Base-by-base conservation (phyloP, 2,797 vertebrate genomes). In the Peromyscus aztecus region DNA sequence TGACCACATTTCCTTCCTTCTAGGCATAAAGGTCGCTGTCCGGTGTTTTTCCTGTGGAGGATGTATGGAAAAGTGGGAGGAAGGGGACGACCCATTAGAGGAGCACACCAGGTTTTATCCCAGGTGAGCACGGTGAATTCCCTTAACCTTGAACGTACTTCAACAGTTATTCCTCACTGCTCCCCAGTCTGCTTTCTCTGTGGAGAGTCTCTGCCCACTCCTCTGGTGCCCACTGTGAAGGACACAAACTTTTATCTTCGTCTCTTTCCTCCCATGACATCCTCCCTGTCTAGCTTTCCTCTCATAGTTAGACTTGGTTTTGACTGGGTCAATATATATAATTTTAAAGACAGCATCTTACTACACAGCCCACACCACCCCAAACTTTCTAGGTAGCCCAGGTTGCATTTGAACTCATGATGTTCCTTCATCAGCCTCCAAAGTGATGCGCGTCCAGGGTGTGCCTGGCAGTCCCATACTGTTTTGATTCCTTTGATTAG, bases 51-150 rank as follows among this genome's bases (percentile, higher is more conserved):
- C 98, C 98, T 99, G 99, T 96, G 99, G 99, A 94, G 99, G 99
- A 27, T 99, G 98, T 0, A 97, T 99, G 97, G 98, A 99, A 90
- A 99, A 99, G 97, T 99, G 99, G 99, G 99, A 99, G 9, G 97
- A 98, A 0, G 99, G 99, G 12, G 99, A 99, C 61, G 99, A 99
- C 98, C 99, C 99, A 34, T 99, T 99, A 99, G 98, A 99, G 97
- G 99, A 99, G 89, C 99, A 99, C 23, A 99, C 99, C 94, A 99
- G 99, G 88, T 99, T 99, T 99, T 99, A 99, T 97, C 99, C 99
- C 95, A 98, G 98, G 99, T 99, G 99, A 99, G 87, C 77, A 27
- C 7, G 63, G 34, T n/a, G 63, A 76, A 43, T 37, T 43, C 49
- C 61, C 71, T 0, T 29, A 40, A 67, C 31, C 80, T 77, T 43